Base-by-base conservation (phyloP, 2,113 vertebrate genomes). In the Atractosteus spatula region DNA sequence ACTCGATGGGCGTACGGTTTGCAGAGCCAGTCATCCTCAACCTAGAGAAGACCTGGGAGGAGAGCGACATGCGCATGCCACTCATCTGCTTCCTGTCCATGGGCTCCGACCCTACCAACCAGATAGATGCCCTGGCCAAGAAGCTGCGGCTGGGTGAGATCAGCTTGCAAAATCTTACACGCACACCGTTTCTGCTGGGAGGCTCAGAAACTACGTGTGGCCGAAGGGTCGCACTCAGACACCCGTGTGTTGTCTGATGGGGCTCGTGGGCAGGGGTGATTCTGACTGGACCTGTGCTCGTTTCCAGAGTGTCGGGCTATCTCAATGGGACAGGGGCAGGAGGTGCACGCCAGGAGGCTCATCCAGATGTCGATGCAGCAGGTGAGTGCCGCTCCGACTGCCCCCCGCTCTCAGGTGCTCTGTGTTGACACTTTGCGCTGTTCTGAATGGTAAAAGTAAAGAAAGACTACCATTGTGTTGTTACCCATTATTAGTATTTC, bases 301-400 rank as follows among this genome's bases (percentile, higher is more conserved):
- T 29, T 29, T 29, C 29, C 29, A 29, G 29, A 29, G 29, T 95
- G 92, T 55, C 62, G 1, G 47, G 88, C 93, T 61, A 92, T 95
- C 67, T 95, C 94, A 67, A 95, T 95, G 94, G 93, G 94, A 3
- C 93, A 95, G 77, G 94, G 94, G 12, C 94, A 95, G 78, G 94
- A 95, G 75, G 75, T 91, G 10, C 92, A 94, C 29, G 93, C 93
- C 74, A 91, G 92, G 43, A 87, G 88, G 65, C 85, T 95, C 29
- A 69, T 91, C 16, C 85, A 91, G 73, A 70, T 74, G 54, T 87
- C 90, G 5, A 91, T 89, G 84, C 81, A 87, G 57, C 82, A 92
- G 89, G 91, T 93, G 17, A 0, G 71, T 54, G 68, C 55, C 5
- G 68, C 71, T 68, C 45, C 29, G 29, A 29, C 29, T 29, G 29